Percentiles rank a stretch among this genome's conserved stretches.
phyloP scores from a whole-genome alignment of 2,113 vertebrate genomes.

The Regulus satrapa region DNA sequence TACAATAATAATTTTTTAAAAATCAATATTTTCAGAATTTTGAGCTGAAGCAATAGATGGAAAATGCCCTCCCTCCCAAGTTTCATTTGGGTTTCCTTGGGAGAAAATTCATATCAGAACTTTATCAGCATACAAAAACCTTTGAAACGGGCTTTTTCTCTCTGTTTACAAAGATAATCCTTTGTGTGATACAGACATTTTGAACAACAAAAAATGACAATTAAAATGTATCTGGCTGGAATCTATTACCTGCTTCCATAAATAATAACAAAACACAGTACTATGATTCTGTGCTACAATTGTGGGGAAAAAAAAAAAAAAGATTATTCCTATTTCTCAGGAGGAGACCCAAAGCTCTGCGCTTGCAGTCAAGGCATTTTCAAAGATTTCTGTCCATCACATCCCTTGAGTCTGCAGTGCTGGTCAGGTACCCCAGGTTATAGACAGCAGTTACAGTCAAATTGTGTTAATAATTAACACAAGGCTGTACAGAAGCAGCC shows the following conservation, averaged over 20 bases:
- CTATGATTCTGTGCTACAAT: neutral
- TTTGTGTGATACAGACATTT: neutral
- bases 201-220: neutral
- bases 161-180: neutral
- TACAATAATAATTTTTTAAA: neutral
- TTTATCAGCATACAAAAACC: neutral
- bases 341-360: neutral
- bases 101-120: neutral
- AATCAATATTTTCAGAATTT: neutral
- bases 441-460: neutral
- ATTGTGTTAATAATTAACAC: slow-evolving; percentile 4
- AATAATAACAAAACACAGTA: neutral
- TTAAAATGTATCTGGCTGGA: neutral
- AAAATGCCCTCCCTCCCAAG: neutral
- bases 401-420: neutral
- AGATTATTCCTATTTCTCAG: neutral
- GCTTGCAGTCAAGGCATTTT: neutral
- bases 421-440: neutral
- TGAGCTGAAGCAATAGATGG: neutral
- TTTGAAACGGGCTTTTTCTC: neutral
- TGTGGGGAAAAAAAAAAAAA: neutral
- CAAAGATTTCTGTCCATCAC: neutral
- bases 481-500: neutral
- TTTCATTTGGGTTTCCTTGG: neutral
- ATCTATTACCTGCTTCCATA: neutral